These are phyloP conservation scores for Hydrolagus colliei DNA, from an alignment of 2,797 vertebrate genomes.

Conservation along the genomic window DNA sequence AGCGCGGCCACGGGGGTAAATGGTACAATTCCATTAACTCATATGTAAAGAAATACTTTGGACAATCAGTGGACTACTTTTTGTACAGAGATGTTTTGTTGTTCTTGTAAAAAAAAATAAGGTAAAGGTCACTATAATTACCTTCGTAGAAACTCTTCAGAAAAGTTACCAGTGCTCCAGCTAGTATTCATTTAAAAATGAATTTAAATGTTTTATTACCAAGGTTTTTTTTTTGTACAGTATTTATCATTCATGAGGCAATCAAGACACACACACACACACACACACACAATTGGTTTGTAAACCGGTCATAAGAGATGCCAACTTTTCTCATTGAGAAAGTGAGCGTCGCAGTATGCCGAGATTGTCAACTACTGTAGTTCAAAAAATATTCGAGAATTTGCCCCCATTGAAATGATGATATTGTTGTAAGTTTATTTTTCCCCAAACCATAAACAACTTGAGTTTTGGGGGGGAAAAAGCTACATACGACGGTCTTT, in stretches of 20 bases:
- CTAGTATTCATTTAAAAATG: slow-evolving; percentile 59
- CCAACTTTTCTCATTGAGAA: slow-evolving; percentile 50
- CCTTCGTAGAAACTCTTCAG: slow-evolving; percentile 51
- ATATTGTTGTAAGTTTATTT: neutral
- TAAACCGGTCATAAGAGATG: slow-evolving; percentile 56
- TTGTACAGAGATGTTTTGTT: slow-evolving; percentile 83
- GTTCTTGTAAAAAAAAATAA: slow-evolving; percentile 63
- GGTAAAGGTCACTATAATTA: slow-evolving; percentile 61
- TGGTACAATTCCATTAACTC: slow-evolving; percentile 89
- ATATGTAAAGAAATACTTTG: slow-evolving; percentile 55
- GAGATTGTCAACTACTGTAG: neutral
- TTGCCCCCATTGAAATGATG: neutral
- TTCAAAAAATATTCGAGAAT: neutral
- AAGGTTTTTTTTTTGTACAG: slow-evolving; percentile 61
- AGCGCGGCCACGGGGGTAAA: slow-evolving; percentile 83
- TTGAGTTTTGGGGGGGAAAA: neutral
- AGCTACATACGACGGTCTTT: neutral
- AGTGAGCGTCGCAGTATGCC: neutral
- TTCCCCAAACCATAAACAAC: neutral
- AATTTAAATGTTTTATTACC: slow-evolving; percentile 63
- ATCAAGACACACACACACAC: slow-evolving; percentile 43
- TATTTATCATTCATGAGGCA: slow-evolving; percentile 58
- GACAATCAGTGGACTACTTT: slow-evolving; percentile 68
- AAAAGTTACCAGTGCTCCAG: slow-evolving; percentile 50
- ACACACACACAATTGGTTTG: slow-evolving; percentile 36